Conservation (phyloP, 2,113 vertebrate species). For the Phasianus colchicus region DNA sequence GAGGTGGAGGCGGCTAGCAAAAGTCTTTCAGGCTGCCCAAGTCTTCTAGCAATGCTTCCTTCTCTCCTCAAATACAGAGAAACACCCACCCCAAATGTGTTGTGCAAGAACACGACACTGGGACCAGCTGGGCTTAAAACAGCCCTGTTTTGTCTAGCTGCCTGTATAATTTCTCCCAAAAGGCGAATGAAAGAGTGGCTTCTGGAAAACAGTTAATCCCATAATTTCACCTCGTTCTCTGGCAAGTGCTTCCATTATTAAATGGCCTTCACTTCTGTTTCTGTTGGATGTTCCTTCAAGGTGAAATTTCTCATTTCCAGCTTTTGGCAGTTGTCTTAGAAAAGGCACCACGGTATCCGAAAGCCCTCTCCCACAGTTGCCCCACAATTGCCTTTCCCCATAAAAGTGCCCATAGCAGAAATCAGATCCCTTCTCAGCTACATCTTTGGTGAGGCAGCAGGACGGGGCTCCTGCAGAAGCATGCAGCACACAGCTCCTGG, state of each 20-base stretch:
- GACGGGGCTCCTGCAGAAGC: background rate
- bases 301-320: background rate
- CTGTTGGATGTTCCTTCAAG: background rate
- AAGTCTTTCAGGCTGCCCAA: background rate
- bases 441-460: accelerated
- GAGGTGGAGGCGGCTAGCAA: background rate
- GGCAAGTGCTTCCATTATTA: background rate
- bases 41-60: background rate
- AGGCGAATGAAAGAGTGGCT: background rate
- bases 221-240: background rate
- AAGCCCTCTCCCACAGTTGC: background rate
- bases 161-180: background rate
- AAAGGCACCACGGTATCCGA: accelerated
- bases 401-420: background rate
- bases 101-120: background rate
- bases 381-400: background rate
- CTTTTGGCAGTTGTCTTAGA: background rate
- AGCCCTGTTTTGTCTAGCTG: background rate
- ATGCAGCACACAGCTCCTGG: accelerated
- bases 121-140: background rate
- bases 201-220: background rate
- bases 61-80: background rate
- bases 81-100: background rate
- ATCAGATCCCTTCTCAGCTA: background rate
- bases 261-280: background rate